phyloP scores from a whole-genome alignment of 2,797 vertebrate species.

The Pantherophis vulpinus region DNA sequence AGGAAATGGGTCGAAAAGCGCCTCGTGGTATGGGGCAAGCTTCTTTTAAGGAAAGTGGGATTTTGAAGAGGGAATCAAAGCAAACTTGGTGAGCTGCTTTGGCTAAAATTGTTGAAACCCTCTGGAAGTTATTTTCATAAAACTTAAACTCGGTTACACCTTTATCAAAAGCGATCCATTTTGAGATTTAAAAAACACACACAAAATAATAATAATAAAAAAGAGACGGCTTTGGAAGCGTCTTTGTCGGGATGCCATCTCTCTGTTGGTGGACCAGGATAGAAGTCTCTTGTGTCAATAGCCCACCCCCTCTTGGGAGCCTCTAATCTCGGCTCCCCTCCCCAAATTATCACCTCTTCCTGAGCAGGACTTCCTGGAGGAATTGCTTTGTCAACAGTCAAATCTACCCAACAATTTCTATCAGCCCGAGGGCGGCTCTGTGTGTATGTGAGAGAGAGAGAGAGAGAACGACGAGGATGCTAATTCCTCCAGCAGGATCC shows the following conservation, averaged over 20 bases:
- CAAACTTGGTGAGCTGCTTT: background rate
- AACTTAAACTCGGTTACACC: too few species aligned
- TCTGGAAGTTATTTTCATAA: background rate
- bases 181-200: background rate
- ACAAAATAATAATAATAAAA: too few species aligned
- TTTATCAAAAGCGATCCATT: background rate
- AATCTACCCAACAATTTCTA: conserved; percentile 27
- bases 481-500: background rate
- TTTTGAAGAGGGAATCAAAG: background rate
- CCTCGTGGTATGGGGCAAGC: background rate
- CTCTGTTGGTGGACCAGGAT: background rate
- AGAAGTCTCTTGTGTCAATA: background rate
- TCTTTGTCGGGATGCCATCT: background rate
- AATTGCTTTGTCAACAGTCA: conserved; percentile 51
- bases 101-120: background rate
- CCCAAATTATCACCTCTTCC: conserved; percentile 19
- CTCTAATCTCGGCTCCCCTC: conserved; percentile 7
- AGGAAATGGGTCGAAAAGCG: background rate
- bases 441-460: too few species aligned
- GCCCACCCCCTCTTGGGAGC: background rate
- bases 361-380: conserved; percentile 40
- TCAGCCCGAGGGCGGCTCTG: background rate
- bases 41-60: background rate
- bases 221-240: background rate
- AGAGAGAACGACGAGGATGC: background rate